phyloP scores from a whole-genome alignment of 2,888 invertebrate species.

The Apotomis betuletana region DNA sequence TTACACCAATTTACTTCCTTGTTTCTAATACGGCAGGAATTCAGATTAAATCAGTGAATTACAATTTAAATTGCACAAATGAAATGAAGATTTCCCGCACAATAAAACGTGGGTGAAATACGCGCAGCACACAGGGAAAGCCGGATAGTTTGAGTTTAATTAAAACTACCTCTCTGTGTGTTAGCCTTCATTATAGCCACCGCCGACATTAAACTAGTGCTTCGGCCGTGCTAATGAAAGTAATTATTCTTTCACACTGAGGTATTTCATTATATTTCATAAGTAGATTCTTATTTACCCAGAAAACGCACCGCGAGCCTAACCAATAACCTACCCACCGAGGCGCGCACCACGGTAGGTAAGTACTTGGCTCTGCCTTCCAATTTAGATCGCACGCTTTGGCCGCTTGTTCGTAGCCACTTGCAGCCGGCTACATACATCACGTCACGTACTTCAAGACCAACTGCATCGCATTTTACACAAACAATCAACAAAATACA shows the following conservation, averaged over 20 bases:
- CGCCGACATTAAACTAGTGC: conserved; percentile 1
- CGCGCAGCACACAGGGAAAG: conserved; percentile 42
- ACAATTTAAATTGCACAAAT: conserved; percentile 23
- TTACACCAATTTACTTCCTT: background rate
- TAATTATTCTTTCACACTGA: no score
- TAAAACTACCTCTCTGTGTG: conserved; percentile 50
- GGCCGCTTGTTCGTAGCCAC: no score
- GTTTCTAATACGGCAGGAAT: background rate
- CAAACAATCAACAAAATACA: no score
- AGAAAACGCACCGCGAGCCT: no score
- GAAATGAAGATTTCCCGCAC: conserved; percentile 37
- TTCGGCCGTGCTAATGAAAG: no score
- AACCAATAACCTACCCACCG: no score
- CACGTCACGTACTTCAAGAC: no score
- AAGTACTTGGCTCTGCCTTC: no score
- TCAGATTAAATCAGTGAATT: conserved; percentile 7
- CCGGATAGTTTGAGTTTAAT: conserved; percentile 50
- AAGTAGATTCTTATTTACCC: background rate
- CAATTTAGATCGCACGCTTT: no score
- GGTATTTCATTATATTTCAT: background rate
- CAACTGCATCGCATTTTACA: no score
- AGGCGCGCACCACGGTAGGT: no score
- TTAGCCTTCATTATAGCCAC: conserved; percentile 34
- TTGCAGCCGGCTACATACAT: no score
- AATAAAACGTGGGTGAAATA: conserved; percentile 39